These are phyloP conservation scores for Petrocephalus microphthalmus DNA, from an alignment of 2,113 vertebrate genomes.

Conservation along the genomic window DNA sequence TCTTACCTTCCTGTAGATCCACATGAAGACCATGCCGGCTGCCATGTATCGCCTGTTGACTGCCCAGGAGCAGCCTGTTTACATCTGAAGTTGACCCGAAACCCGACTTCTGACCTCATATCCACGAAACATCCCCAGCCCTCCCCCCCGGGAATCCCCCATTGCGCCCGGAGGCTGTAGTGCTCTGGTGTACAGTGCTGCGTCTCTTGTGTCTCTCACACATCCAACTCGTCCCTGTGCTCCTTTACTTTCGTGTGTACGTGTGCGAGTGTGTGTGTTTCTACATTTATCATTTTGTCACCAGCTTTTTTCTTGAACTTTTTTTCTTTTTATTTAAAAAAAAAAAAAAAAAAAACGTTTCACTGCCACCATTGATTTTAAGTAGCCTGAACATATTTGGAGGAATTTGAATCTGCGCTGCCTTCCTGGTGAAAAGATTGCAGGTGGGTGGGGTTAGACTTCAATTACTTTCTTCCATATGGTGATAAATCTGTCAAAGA, in stretches of 20 bases:
- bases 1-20: slow-evolving; percentile 66
- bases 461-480: not conserved
- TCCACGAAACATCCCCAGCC: not conserved
- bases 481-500: not conserved
- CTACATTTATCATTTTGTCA: not conserved
- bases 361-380: not conserved
- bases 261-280: slow-evolving; percentile 1
- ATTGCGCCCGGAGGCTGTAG: slow-evolving; percentile 23
- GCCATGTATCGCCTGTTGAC: slow-evolving; percentile 94
- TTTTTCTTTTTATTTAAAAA: not conserved
- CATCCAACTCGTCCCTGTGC: slow-evolving; percentile 38
- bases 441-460: not conserved
- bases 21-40: slow-evolving; percentile 97
- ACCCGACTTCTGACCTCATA: not conserved
- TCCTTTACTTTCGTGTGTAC: slow-evolving; percentile 31
- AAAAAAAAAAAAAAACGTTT: not conserved
- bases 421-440: not conserved
- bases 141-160: slow-evolving; percentile 1
- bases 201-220: slow-evolving; percentile 57
- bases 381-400: not conserved
- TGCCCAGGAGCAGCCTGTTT: slow-evolving; percentile 91
- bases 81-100: slow-evolving; percentile 66
- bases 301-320: not conserved
- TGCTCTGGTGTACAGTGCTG: slow-evolving; percentile 66
- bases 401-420: not conserved